Evolutionary conservation across 2,888 invertebrate species (phyloP).

Genomic region (Drosophila maculinotata): DNA sequence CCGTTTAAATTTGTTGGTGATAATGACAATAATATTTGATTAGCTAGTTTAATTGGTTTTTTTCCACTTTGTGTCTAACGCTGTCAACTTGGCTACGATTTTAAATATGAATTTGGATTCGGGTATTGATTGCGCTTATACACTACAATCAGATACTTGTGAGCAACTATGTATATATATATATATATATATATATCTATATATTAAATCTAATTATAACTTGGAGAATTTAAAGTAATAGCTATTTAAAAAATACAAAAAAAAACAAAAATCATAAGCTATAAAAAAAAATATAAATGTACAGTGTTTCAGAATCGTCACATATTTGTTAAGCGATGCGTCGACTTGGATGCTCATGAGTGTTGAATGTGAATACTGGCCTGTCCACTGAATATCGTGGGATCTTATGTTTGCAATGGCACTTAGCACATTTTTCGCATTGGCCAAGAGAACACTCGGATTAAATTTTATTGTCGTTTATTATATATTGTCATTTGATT

Average conservation of each 20-base stretch:
- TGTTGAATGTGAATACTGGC: slow-evolving; percentile 4
- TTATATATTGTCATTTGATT: slow-evolving; percentile 80
- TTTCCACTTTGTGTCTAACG: slow-evolving; percentile 63
- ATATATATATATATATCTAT: background rate
- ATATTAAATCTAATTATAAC: too few species aligned
- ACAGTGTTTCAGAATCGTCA: too few species aligned
- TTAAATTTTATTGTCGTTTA: slow-evolving; percentile 79
- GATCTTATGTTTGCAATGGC: slow-evolving; percentile 38
- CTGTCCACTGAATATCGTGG: slow-evolving; percentile 42
- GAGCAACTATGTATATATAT: too few species aligned
- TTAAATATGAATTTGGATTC: background rate
- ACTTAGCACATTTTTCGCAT: slow-evolving; percentile 64
- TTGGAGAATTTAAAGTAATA: too few species aligned
- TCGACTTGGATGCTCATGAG: background rate
- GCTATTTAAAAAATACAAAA: too few species aligned
- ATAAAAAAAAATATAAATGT: too few species aligned
- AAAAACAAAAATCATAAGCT: too few species aligned
- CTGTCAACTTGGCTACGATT: slow-evolving; percentile 46
- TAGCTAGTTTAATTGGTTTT: slow-evolving; percentile 80
- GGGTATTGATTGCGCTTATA: slow-evolving; percentile 8
- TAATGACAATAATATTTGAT: slow-evolving; percentile 83
- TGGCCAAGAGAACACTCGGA: slow-evolving; percentile 69
- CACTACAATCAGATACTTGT: too few species aligned
- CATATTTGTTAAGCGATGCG: background rate
- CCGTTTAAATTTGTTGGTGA: slow-evolving; percentile 76